phyloP scores from a whole-genome alignment of 2,113 vertebrate species.

The Halichoerus grypus region DNA sequence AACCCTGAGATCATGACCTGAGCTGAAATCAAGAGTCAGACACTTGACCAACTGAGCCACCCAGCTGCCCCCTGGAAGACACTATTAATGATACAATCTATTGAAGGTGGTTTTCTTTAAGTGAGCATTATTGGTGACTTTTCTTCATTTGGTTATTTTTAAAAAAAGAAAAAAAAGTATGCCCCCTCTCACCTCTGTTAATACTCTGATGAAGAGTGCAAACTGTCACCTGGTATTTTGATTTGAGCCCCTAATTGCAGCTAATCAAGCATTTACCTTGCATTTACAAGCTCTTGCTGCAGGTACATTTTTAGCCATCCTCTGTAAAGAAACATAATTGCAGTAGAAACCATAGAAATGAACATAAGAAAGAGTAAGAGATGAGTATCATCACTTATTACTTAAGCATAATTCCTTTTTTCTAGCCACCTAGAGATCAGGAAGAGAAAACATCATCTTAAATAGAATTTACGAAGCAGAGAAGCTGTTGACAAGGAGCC shows the following conservation, averaged over 20 bases:
- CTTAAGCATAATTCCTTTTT: constrained; percentile 24
- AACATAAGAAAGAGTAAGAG: constrained; percentile 57
- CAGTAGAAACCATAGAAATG: constrained; percentile 62
- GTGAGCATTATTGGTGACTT: constrained; percentile 42
- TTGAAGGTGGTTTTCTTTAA: constrained; percentile 47
- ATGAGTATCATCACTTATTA: neutral
- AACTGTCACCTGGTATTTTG: constrained; percentile 63
- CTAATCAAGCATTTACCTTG: constrained; percentile 77
- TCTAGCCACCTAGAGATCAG: neutral
- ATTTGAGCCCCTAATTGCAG: constrained; percentile 79
- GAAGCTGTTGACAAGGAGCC: constrained; percentile 15
- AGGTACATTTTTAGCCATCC: constrained; percentile 71
- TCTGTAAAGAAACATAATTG: constrained; percentile 70
- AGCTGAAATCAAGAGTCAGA: neutral
- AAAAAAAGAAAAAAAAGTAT: neutral
- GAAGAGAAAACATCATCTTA: constrained; percentile 33
- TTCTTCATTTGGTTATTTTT: constrained; percentile 41
- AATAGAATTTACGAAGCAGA: neutral
- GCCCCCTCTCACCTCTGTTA: constrained; percentile 29
- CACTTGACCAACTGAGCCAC: neutral
- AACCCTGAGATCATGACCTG: neutral
- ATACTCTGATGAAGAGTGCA: constrained; percentile 56
- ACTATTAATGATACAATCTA: neutral
- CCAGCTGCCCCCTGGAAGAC: neutral
- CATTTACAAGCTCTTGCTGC: constrained; percentile 51